Conservation (phyloP, 2,888 invertebrate genomes). For the Petrolisthes cinctipes region DNA sequence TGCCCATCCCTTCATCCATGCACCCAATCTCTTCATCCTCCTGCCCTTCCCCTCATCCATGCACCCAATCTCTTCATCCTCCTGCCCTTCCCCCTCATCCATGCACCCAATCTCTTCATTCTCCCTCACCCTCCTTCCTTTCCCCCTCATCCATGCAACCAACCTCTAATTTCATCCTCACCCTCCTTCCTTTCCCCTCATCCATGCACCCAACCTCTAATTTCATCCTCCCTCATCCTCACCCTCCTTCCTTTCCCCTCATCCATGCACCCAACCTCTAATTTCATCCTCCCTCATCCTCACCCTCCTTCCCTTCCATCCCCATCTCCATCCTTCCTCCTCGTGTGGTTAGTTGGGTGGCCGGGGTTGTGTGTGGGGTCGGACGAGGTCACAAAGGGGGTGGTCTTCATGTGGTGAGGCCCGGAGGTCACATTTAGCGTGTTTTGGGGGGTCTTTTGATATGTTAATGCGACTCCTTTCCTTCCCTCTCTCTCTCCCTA, state of each 20-base stretch:
- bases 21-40: neutral
- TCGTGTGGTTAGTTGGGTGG: neutral
- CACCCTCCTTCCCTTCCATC: neutral
- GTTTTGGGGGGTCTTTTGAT: no score
- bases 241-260: neutral
- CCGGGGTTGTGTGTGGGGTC: neutral
- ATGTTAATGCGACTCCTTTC: no score
- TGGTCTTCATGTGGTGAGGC: no score
- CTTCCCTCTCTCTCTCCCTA: no score
- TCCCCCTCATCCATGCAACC: neutral
- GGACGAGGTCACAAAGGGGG: no score
- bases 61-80: neutral
- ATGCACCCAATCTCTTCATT: neutral
- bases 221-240: neutral
- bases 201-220: neutral
- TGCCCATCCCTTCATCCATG: neutral
- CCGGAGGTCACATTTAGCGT: no score
- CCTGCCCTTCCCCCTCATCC: neutral
- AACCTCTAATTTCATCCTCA: neutral
- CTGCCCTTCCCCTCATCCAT: neutral
- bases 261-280: neutral
- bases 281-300: neutral
- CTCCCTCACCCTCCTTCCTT: neutral
- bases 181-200: neutral
- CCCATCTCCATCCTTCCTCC: neutral